Percentiles rank a stretch among this genome's conserved stretches.
Conservation (phyloP, 2,113 vertebrate genomes). For the Myocastor coypus region DNA sequence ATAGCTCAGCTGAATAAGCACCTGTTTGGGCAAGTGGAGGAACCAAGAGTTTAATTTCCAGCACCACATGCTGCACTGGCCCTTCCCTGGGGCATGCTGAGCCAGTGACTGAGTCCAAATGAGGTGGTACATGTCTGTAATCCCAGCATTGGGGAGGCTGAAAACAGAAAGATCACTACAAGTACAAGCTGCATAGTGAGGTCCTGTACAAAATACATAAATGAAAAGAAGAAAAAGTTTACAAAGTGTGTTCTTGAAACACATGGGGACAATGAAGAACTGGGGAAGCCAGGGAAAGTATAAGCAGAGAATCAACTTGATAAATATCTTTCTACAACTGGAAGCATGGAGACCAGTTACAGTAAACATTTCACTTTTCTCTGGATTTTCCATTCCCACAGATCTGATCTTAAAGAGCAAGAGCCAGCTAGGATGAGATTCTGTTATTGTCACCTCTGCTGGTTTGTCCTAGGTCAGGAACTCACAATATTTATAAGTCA, state of each 20-base stretch:
- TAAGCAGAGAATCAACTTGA: background rate
- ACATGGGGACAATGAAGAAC: background rate
- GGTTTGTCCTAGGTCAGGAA: background rate
- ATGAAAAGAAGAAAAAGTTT: too few species aligned
- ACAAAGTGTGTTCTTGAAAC: background rate
- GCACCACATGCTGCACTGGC: too few species aligned
- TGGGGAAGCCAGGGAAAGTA: background rate
- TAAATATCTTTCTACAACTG: constrained; percentile 8
- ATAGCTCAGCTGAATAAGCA: too few species aligned
- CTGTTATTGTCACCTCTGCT: background rate
- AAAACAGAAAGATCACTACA: too few species aligned
- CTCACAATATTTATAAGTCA: background rate
- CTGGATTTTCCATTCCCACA: background rate
- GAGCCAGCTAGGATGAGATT: background rate
- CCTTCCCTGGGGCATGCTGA: too few species aligned
- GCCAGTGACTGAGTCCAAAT: too few species aligned
- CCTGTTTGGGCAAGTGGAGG: too few species aligned
- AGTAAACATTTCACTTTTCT: background rate
- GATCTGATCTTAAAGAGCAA: constrained; percentile 11
- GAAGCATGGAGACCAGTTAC: background rate
- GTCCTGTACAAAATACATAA: too few species aligned
- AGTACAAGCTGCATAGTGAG: too few species aligned
- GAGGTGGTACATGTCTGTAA: too few species aligned
- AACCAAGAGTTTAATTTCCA: too few species aligned
- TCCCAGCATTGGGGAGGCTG: too few species aligned